Base-by-base conservation (phyloP, 2,888 invertebrate species). In the Melieria crassipennis region DNA sequence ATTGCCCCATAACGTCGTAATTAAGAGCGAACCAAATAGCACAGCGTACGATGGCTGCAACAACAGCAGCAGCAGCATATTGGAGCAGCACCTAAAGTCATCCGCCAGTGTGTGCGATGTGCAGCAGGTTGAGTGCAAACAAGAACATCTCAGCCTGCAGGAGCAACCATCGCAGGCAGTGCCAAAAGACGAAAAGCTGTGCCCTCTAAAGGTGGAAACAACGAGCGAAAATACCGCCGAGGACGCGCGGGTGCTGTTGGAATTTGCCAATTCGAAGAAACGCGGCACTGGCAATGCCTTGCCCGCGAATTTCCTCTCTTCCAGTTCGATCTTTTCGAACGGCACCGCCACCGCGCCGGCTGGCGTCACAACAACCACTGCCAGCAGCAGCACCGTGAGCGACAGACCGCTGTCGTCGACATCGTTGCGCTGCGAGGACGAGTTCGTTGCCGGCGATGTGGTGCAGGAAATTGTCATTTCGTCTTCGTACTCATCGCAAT, bases 251-350 rank as follows among this genome's bases (percentile, higher is more conserved):
- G 84, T 84, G 0, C 68, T 84, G 46, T 77, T 84, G 4, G 84
- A 84, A 68, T 84, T 84, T 75, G 84, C 82, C 60, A 81, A 83
- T 7, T 84, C 83, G 0, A 84, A 81, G 71, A 82, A 83, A 66
- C 71, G 63, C 62, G 60, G 73, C 45, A 61, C 73, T 5, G 7
- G 58, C 11, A 67, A 60, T 7, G 50, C 67, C 7, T 16, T 77
- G 7, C 74, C 76, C 1, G 75, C 78, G n/a, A 70, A 70, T 65
- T 83, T 84, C 73, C 82, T 83, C 4, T 84, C 84, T n/a, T 78
- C 83, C 4, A 79, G 77, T 5, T 84, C 85, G 0, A 78, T 84
- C 3, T 84, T 84, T 69, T 79, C 83, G 9, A 79, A 75, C 68
- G 67, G 64, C 7, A 50, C 69, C 30, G 67, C 46, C 10, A 43